Evolutionary conservation across 2,113 vertebrate genomes (phyloP).

Genomic region (Dasypus novemcinctus): DNA sequence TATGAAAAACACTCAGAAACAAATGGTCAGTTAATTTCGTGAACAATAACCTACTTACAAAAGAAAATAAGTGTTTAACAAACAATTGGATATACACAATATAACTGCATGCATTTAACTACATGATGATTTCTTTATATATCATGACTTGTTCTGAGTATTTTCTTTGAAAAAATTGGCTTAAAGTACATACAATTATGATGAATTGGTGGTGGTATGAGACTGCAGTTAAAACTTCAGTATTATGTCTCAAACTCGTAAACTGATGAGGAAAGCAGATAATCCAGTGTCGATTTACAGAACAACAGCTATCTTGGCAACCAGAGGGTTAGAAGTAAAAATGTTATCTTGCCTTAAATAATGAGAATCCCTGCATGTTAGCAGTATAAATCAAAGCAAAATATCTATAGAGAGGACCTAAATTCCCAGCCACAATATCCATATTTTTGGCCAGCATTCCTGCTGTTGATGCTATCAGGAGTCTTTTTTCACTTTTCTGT

Average conservation of each 20-base stretch:
- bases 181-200: conserved; percentile 13
- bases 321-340: conserved; percentile 26
- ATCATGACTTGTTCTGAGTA: neutral
- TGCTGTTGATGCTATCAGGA: neutral
- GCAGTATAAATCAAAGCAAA: conserved; percentile 25
- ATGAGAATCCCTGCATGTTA: conserved; percentile 9
- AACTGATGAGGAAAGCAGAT: neutral
- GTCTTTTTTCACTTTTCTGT: neutral
- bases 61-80: neutral
- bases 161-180: conserved; percentile 50
- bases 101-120: neutral
- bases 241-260: conserved; percentile 29
- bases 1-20: neutral
- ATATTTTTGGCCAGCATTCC: neutral
- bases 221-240: neutral
- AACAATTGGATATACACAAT: neutral
- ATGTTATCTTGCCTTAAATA: conserved; percentile 43
- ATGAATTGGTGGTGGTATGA: neutral
- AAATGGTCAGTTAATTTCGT: neutral
- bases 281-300: conserved; percentile 48
- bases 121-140: neutral
- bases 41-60: neutral
- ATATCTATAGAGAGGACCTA: neutral
- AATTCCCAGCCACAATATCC: neutral
- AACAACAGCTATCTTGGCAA: conserved; percentile 8